These are phyloP conservation scores for Vireo altiloquus DNA, from an alignment of 2,113 vertebrate species.

Conservation along the genomic window DNA sequence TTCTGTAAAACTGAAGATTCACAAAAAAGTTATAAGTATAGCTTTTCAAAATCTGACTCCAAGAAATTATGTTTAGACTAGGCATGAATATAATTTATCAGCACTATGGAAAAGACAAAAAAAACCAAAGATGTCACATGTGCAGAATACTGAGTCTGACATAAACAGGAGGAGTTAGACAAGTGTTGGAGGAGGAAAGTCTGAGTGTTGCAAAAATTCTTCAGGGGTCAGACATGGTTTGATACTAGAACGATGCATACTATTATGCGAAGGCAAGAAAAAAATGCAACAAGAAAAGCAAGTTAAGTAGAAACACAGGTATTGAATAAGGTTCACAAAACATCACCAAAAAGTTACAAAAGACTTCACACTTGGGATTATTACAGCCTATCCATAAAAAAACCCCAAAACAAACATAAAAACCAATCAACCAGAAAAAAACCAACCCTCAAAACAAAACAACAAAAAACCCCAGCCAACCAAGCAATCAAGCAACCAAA, in stretches of 20 bases:
- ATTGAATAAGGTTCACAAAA: neutral
- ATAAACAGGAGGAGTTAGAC: neutral
- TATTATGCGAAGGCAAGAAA: neutral
- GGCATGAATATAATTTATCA: neutral
- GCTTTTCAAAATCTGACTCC: neutral
- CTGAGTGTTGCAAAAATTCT: neutral
- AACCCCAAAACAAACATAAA: neutral
- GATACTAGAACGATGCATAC: neutral
- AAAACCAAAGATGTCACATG: accelerated
- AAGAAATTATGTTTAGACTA: neutral
- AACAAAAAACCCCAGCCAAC: neutral
- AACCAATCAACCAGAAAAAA: neutral
- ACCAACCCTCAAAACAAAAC: neutral
- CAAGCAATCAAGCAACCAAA: neutral
- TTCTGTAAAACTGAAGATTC: neutral
- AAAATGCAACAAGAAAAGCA: neutral
- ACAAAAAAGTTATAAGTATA: neutral
- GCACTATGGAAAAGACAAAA: neutral
- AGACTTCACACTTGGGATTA: neutral
- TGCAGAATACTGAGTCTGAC: neutral
- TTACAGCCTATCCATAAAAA: neutral
- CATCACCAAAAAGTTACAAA: neutral
- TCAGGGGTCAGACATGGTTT: neutral
- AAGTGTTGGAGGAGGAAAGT: neutral
- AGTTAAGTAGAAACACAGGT: neutral